Base-by-base conservation (phyloP, 37 sponge, comb jelly and placozoan species). In the Beroe forskalii region DNA sequence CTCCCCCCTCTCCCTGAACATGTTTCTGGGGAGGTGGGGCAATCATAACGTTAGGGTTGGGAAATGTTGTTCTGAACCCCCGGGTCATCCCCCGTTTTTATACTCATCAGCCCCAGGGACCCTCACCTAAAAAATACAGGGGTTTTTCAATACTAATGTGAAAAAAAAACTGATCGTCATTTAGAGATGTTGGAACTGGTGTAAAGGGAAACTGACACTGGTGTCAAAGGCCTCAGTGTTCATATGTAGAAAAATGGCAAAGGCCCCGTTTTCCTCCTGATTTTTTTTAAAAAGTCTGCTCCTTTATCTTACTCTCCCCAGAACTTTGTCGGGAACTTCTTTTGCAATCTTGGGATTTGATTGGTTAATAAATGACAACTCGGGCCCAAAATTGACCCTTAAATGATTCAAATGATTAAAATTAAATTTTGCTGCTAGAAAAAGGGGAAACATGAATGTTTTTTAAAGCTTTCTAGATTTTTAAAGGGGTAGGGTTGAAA, bases 181-280 rank as follows among this genome's bases (percentile, higher is more conserved):
- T n/a, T n/a, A n/a, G n/a, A n/a, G n/a, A n/a, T n/a, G n/a, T n/a
- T n/a, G n/a, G n/a, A n/a, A n/a, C n/a, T n/a, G n/a, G n/a, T n/a
- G n/a, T n/a, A n/a, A n/a, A n/a, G n/a, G n/a, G n/a, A n/a, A n/a
- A n/a, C n/a, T n/a, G n/a, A n/a, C n/a, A n/a, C n/a, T n/a, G n/a
- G n/a, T n/a, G n/a, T n/a, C n/a, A n/a, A n/a, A n/a, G n/a, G 14
- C 62, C 67, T 67, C 1, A 62, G 76, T 27, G 93, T 91, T 80
- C 63, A 95, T 90, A 62, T 96, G 95, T 64, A 94, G 94, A 55
- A 94, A 93, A 83, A 96, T 90, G 0, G 92, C 91, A 86, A 93
- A 96, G 76, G 94, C 69, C 22, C 95, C 96, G 22, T 95, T 55
- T 20, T 89, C 30, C 22, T 90, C 90, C 2, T 35, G 30, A 39